Percentiles rank a stretch among this genome's conserved stretches.
Evolutionary conservation across 1,140 invertebrate genomes (phyloP).

Genomic region (Drosophila athabasca): DNA sequence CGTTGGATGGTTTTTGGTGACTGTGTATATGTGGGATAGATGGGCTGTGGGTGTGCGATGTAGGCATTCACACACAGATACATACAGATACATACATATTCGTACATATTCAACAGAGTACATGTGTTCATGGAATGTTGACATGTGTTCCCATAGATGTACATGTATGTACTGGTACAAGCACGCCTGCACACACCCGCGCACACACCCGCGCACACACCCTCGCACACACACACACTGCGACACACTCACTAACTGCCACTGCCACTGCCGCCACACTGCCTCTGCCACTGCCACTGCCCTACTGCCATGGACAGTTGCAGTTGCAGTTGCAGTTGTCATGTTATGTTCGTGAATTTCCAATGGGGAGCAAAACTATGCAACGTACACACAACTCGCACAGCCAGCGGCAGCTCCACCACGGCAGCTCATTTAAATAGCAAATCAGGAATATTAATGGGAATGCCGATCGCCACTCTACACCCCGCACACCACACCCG

Average conservation of each 20-base stretch:
- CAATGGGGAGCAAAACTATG: constrained; percentile 60
- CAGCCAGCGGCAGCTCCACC: background rate
- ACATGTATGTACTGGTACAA: constrained; percentile 29
- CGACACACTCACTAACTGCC: constrained; percentile 26
- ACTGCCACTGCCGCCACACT: background rate
- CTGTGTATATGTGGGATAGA: constrained; percentile 27
- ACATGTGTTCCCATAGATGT: constrained; percentile 80
- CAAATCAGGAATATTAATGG: constrained; percentile 53
- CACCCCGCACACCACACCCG: no score
- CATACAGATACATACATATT: constrained; percentile 21
- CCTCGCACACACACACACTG: constrained; percentile 12
- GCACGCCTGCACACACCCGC: constrained; percentile 34
- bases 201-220: background rate
- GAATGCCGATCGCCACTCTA: constrained; percentile 39
- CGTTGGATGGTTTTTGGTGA: no score
- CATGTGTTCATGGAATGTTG: constrained; percentile 81
- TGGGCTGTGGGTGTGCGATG: constrained; percentile 23
- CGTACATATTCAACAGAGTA: constrained; percentile 55
- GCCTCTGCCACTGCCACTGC: background rate
- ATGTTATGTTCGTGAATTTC: constrained; percentile 52
- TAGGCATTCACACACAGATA: constrained; percentile 6
- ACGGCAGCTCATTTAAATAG: constrained; percentile 39
- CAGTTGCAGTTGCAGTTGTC: constrained; percentile 62
- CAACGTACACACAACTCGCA: constrained; percentile 5
- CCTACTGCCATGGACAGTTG: constrained; percentile 44